Evolutionary conservation across 2,113 vertebrate genomes (phyloP).

Genomic region (Myiozetetes cayanensis): DNA sequence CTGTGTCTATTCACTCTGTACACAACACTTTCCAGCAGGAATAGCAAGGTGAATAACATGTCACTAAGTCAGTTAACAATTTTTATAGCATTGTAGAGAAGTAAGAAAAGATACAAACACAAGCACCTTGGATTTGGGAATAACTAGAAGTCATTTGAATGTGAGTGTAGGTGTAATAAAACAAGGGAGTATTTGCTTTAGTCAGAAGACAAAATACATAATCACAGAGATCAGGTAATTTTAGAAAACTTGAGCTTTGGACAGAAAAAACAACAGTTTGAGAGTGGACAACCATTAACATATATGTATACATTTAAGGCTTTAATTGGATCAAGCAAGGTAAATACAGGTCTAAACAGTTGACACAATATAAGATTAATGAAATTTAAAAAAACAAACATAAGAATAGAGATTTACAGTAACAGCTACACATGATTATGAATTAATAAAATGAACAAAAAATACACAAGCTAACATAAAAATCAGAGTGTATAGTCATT

Average conservation of each 20-base stretch:
- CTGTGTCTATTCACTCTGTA: not conserved
- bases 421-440: not conserved
- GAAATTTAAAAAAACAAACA: not conserved
- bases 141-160: not conserved
- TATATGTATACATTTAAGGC: not conserved
- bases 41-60: not conserved
- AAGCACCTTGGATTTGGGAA: not conserved
- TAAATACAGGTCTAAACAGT: not conserved
- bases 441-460: not conserved
- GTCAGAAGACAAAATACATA: not conserved
- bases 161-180: not conserved
- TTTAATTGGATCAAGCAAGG: not conserved
- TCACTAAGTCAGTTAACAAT: not conserved
- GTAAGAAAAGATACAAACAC: not conserved
- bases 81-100: not conserved
- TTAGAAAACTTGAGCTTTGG: not conserved
- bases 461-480: not conserved
- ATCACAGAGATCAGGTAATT: not conserved
- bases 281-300: not conserved
- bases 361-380: not conserved
- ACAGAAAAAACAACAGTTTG: not conserved
- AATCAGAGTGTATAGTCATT: not conserved
- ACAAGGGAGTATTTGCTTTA: not conserved
- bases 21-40: not conserved
- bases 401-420: not conserved